Conservation (phyloP, 2,113 vertebrate genomes). For the Pampusana beccarii region DNA sequence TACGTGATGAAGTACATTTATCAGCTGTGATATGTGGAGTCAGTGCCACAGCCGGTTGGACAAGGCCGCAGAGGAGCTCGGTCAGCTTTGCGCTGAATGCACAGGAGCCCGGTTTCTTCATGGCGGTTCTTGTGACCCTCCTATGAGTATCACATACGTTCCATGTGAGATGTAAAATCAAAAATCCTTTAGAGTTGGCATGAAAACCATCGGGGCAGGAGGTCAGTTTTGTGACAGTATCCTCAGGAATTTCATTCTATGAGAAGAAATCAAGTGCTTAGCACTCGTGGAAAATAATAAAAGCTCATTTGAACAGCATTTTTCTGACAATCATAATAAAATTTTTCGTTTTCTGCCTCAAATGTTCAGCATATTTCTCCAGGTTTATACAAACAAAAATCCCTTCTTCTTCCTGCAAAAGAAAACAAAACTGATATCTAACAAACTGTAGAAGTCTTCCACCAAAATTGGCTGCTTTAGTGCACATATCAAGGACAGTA, state of each 20-base stretch:
- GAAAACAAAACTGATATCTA: neutral
- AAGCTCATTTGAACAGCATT: neutral
- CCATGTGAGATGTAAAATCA: neutral
- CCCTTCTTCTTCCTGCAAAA: neutral
- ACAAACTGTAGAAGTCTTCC: neutral
- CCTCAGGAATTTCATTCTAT: neutral
- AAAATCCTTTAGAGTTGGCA: neutral
- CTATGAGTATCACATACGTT: fast-evolving
- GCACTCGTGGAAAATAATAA: neutral
- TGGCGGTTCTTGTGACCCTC: neutral
- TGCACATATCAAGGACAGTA: neutral
- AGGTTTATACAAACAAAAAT: neutral
- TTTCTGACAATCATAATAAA: neutral
- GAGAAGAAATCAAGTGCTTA: neutral
- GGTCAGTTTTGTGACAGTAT: neutral
- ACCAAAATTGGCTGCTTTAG: neutral
- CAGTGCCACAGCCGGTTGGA: neutral
- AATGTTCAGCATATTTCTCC: neutral
- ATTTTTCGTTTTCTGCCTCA: neutral
- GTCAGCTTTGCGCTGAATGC: neutral
- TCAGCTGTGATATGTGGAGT: neutral
- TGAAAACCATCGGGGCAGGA: neutral
- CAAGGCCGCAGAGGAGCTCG: fast-evolving
- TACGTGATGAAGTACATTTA: neutral
- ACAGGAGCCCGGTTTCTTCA: neutral